Evolutionary conservation across 2,797 vertebrate genomes (phyloP), one percentile per base, ranked within the genome.

Genomic region (Artibeus jamaicensis): DNA sequence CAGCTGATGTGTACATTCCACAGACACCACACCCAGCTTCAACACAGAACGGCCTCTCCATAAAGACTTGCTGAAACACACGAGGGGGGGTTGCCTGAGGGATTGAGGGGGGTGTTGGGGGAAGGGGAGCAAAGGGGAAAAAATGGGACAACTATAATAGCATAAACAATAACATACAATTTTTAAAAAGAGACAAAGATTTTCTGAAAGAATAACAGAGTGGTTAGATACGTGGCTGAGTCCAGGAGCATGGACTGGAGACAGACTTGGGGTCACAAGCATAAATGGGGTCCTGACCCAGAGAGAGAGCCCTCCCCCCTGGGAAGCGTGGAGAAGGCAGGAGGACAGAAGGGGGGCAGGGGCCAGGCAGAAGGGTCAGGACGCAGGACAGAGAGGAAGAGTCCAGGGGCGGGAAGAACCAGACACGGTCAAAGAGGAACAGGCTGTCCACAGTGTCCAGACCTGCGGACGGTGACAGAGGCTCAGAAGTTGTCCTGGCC

Each of bases 181-280:
- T 32, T 62, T 62, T 62, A 32, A 32, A 62, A 62, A 32, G 57
- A 32, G 26, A 32, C 22, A 62, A 76, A 76, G 50, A 37, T 67
- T 59, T 87, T 39, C 57, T 59, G n/a, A 67, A 81, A 93, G 34
- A 94, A 70, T 14, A 73, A 15, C 39, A 87, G n/a, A 2, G 16
- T 67, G 46, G 83, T n/a, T 86, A 53, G 82, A 79, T 71, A 68
- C 77, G 68, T 0, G 8, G 32, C 26, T 57, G 39, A 82, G 9
- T 73, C 29, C 42, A 81, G 32, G 34, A 65, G 53, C 62, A 50
- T 24, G 37, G 24, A 34, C 10, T 57, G 15, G 77, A 84, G 89
- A 77, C n/a, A 70, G 37, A 32, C 6, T n/a, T 65, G 46, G 57
- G 77, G 86, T 24, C 24, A 39, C 29, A 12, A 29, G 5, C 32